These are phyloP conservation scores for Eufriesea mexicana DNA, from an alignment of 1,140 invertebrate species.

Conservation along the genomic window DNA sequence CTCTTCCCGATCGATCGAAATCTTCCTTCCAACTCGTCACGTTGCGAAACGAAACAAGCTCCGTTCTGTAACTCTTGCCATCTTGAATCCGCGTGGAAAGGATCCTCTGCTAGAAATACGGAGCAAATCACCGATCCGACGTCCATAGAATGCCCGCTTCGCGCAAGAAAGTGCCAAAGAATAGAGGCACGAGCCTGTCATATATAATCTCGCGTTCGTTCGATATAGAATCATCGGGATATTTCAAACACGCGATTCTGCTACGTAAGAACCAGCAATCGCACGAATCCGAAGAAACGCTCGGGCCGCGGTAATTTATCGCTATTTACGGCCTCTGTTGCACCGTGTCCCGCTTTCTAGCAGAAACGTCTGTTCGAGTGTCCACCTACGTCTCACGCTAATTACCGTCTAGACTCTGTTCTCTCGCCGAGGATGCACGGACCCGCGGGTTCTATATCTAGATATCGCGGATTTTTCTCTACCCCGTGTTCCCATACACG, in stretches of 20 bases:
- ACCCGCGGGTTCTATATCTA: slow-evolving; percentile 1
- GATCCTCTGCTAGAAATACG: too few species aligned
- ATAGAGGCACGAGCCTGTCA: too few species aligned
- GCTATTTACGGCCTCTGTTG: not conserved
- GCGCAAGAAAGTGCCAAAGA: too few species aligned
- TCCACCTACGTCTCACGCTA: not conserved
- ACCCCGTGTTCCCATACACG: not conserved
- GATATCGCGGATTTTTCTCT: slow-evolving; percentile 22
- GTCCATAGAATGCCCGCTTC: too few species aligned
- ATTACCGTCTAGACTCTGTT: too few species aligned
- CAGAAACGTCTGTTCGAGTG: not conserved
- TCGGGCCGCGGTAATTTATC: not conserved
- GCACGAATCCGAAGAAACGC: not conserved
- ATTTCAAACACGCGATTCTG: not conserved
- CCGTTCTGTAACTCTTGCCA: not conserved
- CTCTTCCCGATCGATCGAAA: not conserved
- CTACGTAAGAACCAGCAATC: not conserved
- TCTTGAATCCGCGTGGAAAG: too few species aligned
- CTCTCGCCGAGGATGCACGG: not conserved
- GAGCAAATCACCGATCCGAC: too few species aligned
- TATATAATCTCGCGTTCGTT: not conserved
- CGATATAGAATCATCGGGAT: not conserved
- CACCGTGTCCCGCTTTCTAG: not conserved
- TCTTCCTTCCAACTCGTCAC: not conserved
- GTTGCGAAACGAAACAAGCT: not conserved